phyloP scores from a whole-genome alignment of 1,140 invertebrate species.

The Drosophila burlai region DNA sequence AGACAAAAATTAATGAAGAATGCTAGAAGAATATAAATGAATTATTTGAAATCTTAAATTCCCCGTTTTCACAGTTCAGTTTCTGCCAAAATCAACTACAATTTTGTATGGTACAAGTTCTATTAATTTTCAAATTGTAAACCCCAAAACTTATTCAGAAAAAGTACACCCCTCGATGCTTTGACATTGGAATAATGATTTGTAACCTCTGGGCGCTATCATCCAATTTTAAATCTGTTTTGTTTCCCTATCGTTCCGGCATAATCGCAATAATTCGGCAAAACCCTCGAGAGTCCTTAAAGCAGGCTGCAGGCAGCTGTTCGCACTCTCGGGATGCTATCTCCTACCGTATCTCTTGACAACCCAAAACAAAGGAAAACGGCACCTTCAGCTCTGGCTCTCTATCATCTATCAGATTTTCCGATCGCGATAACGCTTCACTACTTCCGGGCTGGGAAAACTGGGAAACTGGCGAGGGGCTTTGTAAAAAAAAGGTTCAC shows the following conservation, averaged over 20 bases:
- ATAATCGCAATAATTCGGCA: constrained; percentile 53
- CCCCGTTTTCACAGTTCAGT: neutral
- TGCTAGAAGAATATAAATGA: neutral
- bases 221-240: constrained; percentile 53
- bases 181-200: constrained; percentile 61
- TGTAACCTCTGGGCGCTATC: constrained; percentile 50
- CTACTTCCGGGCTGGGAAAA: constrained; percentile 58
- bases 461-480: constrained; percentile 6
- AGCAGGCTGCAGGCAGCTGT: constrained; percentile 61
- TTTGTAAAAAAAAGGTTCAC: constrained; percentile 47
- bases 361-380: constrained; percentile 44
- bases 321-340: constrained; percentile 45
- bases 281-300: constrained; percentile 16
- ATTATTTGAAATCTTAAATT: neutral
- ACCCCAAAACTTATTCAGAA: neutral
- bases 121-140: constrained; percentile 12
- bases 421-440: constrained; percentile 61
- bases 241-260: constrained; percentile 25
- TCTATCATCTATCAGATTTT: constrained; percentile 59
- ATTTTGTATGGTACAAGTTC: neutral
- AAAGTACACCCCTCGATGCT: constrained; percentile 28
- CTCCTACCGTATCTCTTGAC: constrained; percentile 46
- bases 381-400: constrained; percentile 52
- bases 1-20: neutral
- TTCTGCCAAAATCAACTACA: neutral